These are phyloP conservation scores for Psittacula echo DNA, from an alignment of 2,797 vertebrate genomes.

Conservation along the genomic window DNA sequence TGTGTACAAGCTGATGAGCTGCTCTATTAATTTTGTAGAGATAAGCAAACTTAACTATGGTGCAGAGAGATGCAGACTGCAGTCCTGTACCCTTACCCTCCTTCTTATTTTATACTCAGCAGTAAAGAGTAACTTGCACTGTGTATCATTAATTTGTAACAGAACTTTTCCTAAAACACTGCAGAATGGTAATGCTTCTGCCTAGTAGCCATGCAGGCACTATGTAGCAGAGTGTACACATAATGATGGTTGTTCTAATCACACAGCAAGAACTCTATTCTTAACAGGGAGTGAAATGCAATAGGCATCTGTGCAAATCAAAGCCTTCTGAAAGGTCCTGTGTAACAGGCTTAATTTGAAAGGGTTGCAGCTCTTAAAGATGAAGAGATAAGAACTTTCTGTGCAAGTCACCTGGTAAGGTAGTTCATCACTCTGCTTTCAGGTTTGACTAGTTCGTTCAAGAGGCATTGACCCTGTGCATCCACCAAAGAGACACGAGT, in stretches of 20 bases:
- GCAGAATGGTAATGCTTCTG: not conserved
- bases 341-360: not conserved
- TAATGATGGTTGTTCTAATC: not conserved
- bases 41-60: not conserved
- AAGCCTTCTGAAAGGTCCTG: not conserved
- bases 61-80: not conserved
- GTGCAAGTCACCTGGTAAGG: constrained; percentile 82
- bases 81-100: not conserved
- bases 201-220: not conserved
- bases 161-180: not conserved
- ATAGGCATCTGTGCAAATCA: not conserved
- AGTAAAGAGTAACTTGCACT: not conserved
- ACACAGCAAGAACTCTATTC: not conserved
- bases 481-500: constrained; percentile 87
- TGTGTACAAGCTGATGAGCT: not conserved
- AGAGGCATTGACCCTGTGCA: constrained; percentile 80
- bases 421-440: constrained; percentile 80
- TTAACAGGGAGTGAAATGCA: not conserved
- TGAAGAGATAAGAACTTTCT: not conserved
- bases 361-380: not conserved
- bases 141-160: not conserved
- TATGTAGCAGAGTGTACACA: not conserved
- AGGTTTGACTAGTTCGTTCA: constrained; percentile 90
- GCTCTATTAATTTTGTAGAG: not conserved
- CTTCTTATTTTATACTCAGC: not conserved